Conservation (phyloP, 2,113 vertebrate species). For the Girardinichthys multiradiatus region DNA sequence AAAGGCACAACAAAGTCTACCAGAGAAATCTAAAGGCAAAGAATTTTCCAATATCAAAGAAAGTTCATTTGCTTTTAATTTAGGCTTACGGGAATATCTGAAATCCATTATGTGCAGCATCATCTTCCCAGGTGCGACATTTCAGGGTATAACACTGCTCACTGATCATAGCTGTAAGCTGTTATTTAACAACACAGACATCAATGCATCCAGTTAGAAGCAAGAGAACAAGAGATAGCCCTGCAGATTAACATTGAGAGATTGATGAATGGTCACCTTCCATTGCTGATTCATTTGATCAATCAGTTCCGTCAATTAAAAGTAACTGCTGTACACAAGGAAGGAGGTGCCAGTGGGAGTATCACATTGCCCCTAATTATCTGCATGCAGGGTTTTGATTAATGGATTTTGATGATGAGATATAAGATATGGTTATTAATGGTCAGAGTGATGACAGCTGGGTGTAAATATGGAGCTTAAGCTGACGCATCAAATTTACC, state of each 20-base stretch:
- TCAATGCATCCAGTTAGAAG: not conserved
- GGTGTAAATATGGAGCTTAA: not conserved
- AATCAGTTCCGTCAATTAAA: slow-evolving; percentile 63
- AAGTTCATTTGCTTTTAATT: slow-evolving; percentile 43
- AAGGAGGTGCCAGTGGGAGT: not conserved
- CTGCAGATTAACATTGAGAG: slow-evolving; percentile 27
- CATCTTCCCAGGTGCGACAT: slow-evolving; percentile 27
- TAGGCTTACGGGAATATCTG: slow-evolving; percentile 60
- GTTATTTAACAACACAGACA: not conserved
- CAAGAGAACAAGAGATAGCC: slow-evolving; percentile 13
- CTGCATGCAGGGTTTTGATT: not conserved
- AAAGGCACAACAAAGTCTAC: slow-evolving; percentile 15
- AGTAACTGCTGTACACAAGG: not conserved
- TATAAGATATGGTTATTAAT: not conserved
- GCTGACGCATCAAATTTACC: not conserved
- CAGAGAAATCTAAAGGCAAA: slow-evolving; percentile 41
- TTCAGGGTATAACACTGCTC: not conserved
- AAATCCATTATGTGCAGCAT: slow-evolving; percentile 70
- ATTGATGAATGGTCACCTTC: slow-evolving; percentile 42
- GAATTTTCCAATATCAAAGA: slow-evolving; percentile 64
- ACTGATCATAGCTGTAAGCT: slow-evolving; percentile 52
- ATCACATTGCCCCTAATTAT: not conserved
- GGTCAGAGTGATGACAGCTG: not conserved
- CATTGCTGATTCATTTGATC: slow-evolving; percentile 47
- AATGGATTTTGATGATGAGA: not conserved